Evolutionary conservation across 2,888 invertebrate species (phyloP).

Genomic region (Spodoptera picta): DNA sequence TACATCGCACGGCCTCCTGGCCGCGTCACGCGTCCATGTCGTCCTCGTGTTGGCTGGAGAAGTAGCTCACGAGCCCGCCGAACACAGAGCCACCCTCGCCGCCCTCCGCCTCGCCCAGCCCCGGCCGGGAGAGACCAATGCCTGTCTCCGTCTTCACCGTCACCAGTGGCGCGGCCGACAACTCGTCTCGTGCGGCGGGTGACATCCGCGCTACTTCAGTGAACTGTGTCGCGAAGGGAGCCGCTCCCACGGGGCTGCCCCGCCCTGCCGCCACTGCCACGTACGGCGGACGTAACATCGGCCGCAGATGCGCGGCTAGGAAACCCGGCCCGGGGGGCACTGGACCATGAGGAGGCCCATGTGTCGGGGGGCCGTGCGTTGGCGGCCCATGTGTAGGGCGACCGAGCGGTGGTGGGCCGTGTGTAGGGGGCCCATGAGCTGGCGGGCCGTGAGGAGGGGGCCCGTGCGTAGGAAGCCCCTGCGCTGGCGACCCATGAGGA

Average conservation of each 20-base stretch:
- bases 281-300: slow-evolving; percentile 69
- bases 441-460: too few species aligned
- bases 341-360: not conserved
- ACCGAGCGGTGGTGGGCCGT: slow-evolving; percentile 10
- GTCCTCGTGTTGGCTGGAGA: slow-evolving; percentile 96
- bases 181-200: slow-evolving; percentile 16
- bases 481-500: slow-evolving; percentile 32
- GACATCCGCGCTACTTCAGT: slow-evolving; percentile 35
- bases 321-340: slow-evolving; percentile 15
- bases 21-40: slow-evolving; percentile 91
- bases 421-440: not conserved
- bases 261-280: slow-evolving; percentile 63
- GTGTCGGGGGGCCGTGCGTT: slow-evolving; percentile 2
- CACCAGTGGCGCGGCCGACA: slow-evolving; percentile 7
- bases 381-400: not conserved
- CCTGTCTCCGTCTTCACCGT: slow-evolving; percentile 30
- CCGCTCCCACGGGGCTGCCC: slow-evolving; percentile 13
- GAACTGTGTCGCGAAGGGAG: slow-evolving; percentile 35
- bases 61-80: slow-evolving; percentile 97
- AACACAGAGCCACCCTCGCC: slow-evolving; percentile 90
- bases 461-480: not conserved
- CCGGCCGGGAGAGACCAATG: slow-evolving; percentile 62
- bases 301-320: slow-evolving; percentile 50
- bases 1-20: slow-evolving; percentile 29
- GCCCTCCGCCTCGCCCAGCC: slow-evolving; percentile 4